phyloP scores from a whole-genome alignment of 2,797 vertebrate genomes.

The Platalea minor region DNA sequence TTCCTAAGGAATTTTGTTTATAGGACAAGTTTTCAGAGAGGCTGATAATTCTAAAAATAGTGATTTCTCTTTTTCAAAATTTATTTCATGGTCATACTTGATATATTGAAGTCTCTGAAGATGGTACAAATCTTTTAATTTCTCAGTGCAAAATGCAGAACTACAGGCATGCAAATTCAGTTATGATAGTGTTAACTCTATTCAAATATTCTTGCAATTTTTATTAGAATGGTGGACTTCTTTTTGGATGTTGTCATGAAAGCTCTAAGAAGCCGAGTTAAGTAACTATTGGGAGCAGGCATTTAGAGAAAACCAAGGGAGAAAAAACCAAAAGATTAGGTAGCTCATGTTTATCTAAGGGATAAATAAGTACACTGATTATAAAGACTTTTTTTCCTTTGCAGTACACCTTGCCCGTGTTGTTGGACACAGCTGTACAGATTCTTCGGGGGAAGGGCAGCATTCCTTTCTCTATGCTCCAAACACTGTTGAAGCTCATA shows the following conservation, averaged over 20 bases:
- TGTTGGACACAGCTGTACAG: constrained; percentile 83
- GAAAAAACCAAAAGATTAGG: too few relatives aligned
- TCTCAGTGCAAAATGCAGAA: not conserved
- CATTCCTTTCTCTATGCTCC: constrained; percentile 89
- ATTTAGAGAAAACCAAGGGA: not conserved
- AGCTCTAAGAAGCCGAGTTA: not conserved
- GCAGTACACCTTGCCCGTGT: constrained; percentile 90
- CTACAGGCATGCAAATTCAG: not conserved
- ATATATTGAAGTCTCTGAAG: not conserved
- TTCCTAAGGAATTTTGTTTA: not conserved
- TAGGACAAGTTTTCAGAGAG: not conserved
- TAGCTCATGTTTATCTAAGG: not conserved
- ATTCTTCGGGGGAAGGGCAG: constrained; percentile 88
- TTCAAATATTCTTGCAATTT: too few relatives aligned
- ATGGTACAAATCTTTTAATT: not conserved
- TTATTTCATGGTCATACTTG: not conserved
- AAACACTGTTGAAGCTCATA: constrained; percentile 92
- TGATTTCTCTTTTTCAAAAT: not conserved
- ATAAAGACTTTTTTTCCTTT: not conserved
- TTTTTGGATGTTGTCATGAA: not conserved
- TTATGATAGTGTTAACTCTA: not conserved
- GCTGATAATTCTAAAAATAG: not conserved
- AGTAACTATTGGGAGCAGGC: not conserved
- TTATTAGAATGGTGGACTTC: not conserved
- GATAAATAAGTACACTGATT: not conserved